These are phyloP conservation scores for Loriculus beryllinus DNA, from an alignment of 2,797 vertebrate species.

Conservation along the genomic window DNA sequence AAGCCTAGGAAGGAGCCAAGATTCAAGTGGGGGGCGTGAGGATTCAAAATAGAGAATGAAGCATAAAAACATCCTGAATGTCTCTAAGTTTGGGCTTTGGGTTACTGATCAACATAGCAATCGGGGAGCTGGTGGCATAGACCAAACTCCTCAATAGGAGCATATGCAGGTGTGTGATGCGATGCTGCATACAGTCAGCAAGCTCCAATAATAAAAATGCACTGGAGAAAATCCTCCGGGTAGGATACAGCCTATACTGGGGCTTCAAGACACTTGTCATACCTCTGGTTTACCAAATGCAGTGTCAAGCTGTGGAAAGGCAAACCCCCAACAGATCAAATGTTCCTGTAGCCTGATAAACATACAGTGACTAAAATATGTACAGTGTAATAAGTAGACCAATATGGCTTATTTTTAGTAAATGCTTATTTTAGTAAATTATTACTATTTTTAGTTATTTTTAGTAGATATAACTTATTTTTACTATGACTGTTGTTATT, in stretches of 20 bases:
- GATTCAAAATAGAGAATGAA: background rate
- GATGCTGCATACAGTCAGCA: background rate
- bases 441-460: background rate
- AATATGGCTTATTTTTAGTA: background rate
- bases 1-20: background rate
- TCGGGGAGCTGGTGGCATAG: background rate
- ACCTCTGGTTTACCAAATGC: background rate
- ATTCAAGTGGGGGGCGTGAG: background rate
- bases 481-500: background rate
- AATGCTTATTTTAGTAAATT: background rate
- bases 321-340: background rate
- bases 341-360: background rate
- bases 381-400: background rate
- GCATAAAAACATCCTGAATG: background rate
- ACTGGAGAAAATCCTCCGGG: background rate
- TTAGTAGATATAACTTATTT: background rate
- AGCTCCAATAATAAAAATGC: background rate
- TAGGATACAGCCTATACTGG: background rate
- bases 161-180: rapidly evolving
- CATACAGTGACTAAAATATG: background rate
- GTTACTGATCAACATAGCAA: background rate
- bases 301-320: background rate
- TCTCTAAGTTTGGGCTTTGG: background rate
- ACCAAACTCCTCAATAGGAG: background rate
- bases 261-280: background rate